phyloP scores from a whole-genome alignment of 1,140 invertebrate species.

The Drosophila bifasciata region DNA sequence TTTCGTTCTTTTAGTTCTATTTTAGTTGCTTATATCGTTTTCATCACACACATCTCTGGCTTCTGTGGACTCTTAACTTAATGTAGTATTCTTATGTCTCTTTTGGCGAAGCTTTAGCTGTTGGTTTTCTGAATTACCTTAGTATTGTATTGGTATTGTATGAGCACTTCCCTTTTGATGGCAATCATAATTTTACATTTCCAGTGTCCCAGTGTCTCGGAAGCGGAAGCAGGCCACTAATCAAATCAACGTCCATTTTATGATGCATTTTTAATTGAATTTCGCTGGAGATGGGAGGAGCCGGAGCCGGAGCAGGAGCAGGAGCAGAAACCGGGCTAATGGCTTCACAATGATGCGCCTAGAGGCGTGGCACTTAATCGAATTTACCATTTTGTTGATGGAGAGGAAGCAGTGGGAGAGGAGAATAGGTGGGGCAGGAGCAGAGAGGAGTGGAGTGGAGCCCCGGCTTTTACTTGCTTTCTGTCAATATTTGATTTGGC shows the following conservation, averaged over 20 bases:
- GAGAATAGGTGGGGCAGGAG: too few relatives aligned
- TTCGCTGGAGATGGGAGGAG: too few relatives aligned
- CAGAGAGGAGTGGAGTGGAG: not conserved
- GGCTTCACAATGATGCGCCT: conserved; percentile 48
- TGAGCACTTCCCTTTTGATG: conserved; percentile 34
- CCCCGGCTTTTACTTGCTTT: conserved; percentile 68
- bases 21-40: too few relatives aligned
- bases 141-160: too few relatives aligned
- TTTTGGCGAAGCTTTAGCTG: conserved; percentile 52
- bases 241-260: conserved; percentile 75
- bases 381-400: conserved; percentile 52
- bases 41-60: too few relatives aligned
- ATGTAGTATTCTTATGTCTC: conserved; percentile 21
- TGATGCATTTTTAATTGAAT: conserved; percentile 81
- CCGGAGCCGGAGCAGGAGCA: not conserved
- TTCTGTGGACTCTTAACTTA: too few relatives aligned
- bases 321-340: conserved; percentile 44
- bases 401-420: too few relatives aligned
- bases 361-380: conserved; percentile 69
- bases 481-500: conserved; percentile 78
- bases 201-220: conserved; percentile 21
- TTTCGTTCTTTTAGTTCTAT: too few relatives aligned
- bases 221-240: conserved; percentile 59
- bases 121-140: too few relatives aligned
- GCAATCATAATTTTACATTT: conserved; percentile 35